Base-by-base conservation (phyloP, 2,797 vertebrate genomes). In the Serranus cabrilla region DNA sequence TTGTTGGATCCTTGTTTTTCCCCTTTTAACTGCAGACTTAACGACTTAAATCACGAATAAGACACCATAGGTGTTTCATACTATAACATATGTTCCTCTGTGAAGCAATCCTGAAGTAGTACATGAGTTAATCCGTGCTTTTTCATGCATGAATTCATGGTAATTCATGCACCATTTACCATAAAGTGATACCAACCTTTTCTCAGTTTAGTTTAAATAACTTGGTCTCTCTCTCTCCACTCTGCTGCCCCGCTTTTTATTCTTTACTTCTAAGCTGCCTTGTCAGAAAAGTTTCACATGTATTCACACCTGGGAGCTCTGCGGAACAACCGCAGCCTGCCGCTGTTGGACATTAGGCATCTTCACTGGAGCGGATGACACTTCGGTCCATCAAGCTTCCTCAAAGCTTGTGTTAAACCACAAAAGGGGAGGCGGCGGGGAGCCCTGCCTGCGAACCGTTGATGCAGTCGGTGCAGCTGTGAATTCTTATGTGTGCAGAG, bases 301-400 rank as follows among this genome's bases (percentile, higher is more conserved):
- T 57, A 25, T 59, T 68, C 74, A 72, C 71, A 78, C 45, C 50
- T 74, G 81, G 63, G 25, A 69, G 76, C 72, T 43, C 70, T 2
- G 65, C 63, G 6, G 65, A 1, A 39, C 63, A 67, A 66, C 66
- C 64, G n/a, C 84, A 47, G 78, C 65, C 62, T 25, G 80, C 54
- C 61, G 21, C 61, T 14, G 86, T 62, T 39, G 74, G 82, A 81
- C 83, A 76, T 83, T 69, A 76, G 75, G 85, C 64, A 18, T 71
- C 81, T 80, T 72, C 81, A 76, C 21, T 76, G 74, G 68, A 83
- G 81, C 76, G 66, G 54, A 16, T 77, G 84, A 88, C 84, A 79
- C 60, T 45, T 71, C 21, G 16, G 40, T 72, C 76, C 76, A 43
- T 84, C 82, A 64, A 20, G 46, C 62, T 70, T 59, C 71, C 65